Base-by-base conservation (phyloP, 92 coral and sea anemone genomes). In the Blastomussa wellsi region DNA sequence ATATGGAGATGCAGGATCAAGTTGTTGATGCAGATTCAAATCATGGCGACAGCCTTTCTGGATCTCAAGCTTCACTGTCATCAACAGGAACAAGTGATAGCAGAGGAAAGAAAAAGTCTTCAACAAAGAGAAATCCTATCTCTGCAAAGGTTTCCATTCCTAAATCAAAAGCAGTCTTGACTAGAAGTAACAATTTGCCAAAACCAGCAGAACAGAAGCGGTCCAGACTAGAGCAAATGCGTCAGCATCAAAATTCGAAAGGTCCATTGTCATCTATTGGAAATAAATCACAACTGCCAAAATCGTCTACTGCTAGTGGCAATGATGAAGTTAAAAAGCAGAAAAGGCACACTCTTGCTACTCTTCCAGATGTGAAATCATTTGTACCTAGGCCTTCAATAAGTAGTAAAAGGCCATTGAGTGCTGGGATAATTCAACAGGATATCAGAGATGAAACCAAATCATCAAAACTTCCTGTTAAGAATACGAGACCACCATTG, bases 61-160 rank as follows among this genome's bases (percentile, higher is more conserved):
- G 90, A 3, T 91, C 94, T 17, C 91, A 88, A 35, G 81, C 79
- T 11, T 91, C 94, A 16, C 64, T 91, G 48, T 91, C 94, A 31
- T 91, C 94, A 7, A 76, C 66, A 33, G 92, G 85, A 29, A 60
- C 89, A 74, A 82, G 32, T 42, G 85, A 51, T 41, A 85, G 90
- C 74, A 86, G 60, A 59, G 88, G 84, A 26, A 68, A 68, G 17
- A 73, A 79, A 67, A 60, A 42, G 24, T 60, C 74, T 31, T 2
- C 87, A 8, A 74, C 68, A 29, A 83, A 38, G 2, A 37, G 33
- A 59, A 74, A 44, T 42, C 44, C 73, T 62, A 38, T 29, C 65
- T 59, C 74, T 74, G 84, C 78, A 69, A 84, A 51, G 49, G 64
- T 71, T 78, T 64, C 83, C 36, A 32, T 39, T 39, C 79, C 91